These are phyloP conservation scores for Cinclus cinclus DNA, from an alignment of 2,113 vertebrate genomes.

Conservation along the genomic window DNA sequence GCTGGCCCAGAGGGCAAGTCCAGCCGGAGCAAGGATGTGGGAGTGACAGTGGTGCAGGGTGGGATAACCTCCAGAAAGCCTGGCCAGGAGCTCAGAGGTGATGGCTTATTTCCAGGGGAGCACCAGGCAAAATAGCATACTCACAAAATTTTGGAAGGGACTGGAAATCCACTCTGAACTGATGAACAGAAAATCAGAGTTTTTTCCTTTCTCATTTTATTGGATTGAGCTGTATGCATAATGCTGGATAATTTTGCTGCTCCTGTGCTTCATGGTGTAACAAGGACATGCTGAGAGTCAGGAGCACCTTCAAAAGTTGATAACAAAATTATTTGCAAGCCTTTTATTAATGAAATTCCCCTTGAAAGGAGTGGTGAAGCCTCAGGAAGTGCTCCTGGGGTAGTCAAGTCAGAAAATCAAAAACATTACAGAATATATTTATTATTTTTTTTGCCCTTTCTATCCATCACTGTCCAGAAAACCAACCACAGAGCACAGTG, in stretches of 20 bases:
- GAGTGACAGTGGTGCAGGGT: not conserved
- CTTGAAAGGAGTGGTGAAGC: not conserved
- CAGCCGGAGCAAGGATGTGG: rapidly evolving
- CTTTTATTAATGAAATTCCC: not conserved
- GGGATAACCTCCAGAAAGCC: not conserved
- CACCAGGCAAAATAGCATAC: not conserved
- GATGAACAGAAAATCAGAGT: not conserved
- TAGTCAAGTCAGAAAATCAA: not conserved
- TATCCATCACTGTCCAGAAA: not conserved
- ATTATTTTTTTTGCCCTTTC: not conserved
- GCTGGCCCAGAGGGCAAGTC: not conserved
- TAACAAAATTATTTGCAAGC: rapidly evolving
- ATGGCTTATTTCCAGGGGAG: not conserved
- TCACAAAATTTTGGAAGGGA: not conserved
- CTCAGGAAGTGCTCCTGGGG: not conserved
- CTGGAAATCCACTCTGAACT: not conserved
- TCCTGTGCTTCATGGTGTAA: not conserved
- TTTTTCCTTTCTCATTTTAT: not conserved
- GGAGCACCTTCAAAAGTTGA: not conserved
- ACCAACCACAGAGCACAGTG: rapidly evolving
- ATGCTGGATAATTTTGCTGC: not conserved
- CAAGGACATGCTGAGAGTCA: not conserved
- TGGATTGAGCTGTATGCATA: not conserved
- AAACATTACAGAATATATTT: not conserved
- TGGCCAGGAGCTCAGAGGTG: not conserved